A percentile compares a stretch with the other conserved stretches of the same genome.
Conservation (phyloP, 2,888 invertebrate species). For the Papilio protenor region DNA sequence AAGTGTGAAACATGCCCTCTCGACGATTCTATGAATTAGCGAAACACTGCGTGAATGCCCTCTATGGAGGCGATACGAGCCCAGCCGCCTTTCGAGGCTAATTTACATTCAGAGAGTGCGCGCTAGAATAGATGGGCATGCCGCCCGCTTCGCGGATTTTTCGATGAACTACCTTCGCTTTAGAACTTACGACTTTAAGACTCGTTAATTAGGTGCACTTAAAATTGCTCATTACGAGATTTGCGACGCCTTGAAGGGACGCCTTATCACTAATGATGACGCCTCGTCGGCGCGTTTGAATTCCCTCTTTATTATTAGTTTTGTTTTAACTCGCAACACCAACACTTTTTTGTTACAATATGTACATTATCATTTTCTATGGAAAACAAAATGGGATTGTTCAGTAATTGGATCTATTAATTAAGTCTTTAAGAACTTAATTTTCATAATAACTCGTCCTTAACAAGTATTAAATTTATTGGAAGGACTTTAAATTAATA, state of each 20-base stretch:
- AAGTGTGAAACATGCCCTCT: conserved; percentile 80
- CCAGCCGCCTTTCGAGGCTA: conserved; percentile 60
- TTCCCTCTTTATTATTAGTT: conserved; percentile 15
- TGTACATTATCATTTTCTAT: no score
- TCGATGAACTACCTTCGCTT: conserved; percentile 32
- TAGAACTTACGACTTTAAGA: conserved; percentile 31
- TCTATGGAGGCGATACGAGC: conserved; percentile 74
- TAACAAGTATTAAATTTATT: neutral
- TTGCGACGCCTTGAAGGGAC: conserved; percentile 23
- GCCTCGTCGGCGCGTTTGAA: conserved; percentile 5
- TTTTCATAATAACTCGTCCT: neutral
- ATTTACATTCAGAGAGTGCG: conserved; percentile 58
- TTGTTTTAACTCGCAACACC: conserved; percentile 5
- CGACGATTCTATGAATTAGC: conserved; percentile 61
- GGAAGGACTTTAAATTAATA: conserved; percentile 16
- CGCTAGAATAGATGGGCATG: conserved; percentile 43
- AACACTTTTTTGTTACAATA: neutral
- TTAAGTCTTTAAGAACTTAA: neutral
- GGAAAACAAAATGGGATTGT: neutral
- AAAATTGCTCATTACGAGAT: conserved; percentile 35
- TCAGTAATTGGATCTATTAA: neutral
- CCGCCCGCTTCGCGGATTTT: conserved; percentile 37
- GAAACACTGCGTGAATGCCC: conserved; percentile 75
- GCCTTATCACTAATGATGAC: conserved; percentile 15
- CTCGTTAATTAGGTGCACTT: conserved; percentile 42